phyloP scores from a whole-genome alignment of 1,140 invertebrate species.

The Steinernema khuongi region DNA sequence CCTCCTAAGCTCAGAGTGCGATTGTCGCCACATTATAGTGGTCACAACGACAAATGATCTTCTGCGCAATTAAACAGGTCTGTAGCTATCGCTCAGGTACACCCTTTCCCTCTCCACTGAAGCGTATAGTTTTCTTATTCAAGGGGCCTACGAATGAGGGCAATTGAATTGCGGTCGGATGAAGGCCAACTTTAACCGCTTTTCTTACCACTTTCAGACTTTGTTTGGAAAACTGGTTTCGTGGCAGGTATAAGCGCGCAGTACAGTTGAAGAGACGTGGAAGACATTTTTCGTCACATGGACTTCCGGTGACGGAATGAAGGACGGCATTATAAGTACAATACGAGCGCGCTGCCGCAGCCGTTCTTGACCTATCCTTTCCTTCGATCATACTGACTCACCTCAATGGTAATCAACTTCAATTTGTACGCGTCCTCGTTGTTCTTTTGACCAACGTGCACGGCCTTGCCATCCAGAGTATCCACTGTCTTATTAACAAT shows the following conservation, averaged over 20 bases:
- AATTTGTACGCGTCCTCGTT: background rate
- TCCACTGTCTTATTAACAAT: background rate
- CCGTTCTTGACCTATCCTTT: too few species aligned
- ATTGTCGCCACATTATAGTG: background rate
- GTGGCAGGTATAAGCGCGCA: too few species aligned
- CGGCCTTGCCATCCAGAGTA: background rate
- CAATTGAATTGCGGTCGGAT: too few species aligned
- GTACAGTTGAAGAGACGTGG: too few species aligned
- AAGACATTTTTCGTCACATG: too few species aligned
- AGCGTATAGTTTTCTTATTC: too few species aligned
- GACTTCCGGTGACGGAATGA: background rate
- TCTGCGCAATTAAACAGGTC: background rate
- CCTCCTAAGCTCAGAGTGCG: background rate
- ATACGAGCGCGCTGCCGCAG: too few species aligned
- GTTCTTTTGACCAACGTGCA: background rate
- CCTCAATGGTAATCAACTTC: background rate
- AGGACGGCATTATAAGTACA: background rate
- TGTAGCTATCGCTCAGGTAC: too few species aligned
- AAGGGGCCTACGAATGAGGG: too few species aligned
- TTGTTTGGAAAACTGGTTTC: constrained; percentile 5
- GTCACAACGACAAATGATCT: constrained; percentile 10
- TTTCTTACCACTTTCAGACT: constrained; percentile 7
- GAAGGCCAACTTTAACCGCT: constrained; percentile 3
- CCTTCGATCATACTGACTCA: background rate
- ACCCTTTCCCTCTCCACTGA: background rate